These are phyloP conservation scores for Aphrocallistes beatrix DNA, from an alignment of 37 sponge, comb jelly and placozoan genomes.

Conservation along the genomic window DNA sequence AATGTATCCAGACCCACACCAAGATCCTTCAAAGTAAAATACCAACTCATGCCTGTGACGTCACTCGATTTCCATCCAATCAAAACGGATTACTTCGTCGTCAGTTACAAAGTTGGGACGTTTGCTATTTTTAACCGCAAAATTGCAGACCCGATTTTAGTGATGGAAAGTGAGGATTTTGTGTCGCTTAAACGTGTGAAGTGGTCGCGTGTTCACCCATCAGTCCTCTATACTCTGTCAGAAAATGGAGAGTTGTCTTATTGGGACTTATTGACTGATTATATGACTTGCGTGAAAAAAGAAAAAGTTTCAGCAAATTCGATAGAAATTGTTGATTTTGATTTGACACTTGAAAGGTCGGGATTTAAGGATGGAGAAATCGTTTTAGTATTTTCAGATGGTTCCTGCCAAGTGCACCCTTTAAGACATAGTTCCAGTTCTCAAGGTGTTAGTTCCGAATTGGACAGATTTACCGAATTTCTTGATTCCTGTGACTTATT, in stretches of 20 bases:
- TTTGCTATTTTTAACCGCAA: not conserved
- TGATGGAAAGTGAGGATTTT: not conserved
- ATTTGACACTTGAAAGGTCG: not conserved
- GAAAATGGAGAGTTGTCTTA: not conserved
- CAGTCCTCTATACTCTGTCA: not conserved
- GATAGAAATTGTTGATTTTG: not conserved
- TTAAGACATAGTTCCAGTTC: not conserved
- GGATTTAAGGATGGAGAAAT: not conserved
- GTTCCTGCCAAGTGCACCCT: constrained; percentile 13
- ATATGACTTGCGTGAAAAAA: not conserved
- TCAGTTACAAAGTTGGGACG: not conserved
- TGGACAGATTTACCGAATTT: not conserved
- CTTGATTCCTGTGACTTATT: no score
- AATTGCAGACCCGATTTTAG: not conserved
- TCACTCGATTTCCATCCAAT: not conserved
- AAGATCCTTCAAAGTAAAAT: not conserved
- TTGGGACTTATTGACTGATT: not conserved
- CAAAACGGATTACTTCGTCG: not conserved
- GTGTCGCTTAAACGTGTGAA: not conserved
- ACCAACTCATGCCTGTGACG: not conserved
- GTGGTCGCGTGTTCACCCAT: not conserved
- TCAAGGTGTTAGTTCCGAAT: constrained; percentile 1
- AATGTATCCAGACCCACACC: not conserved
- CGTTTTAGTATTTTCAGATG: not conserved
- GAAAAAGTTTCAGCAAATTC: not conserved